These are phyloP conservation scores for Garra rufa DNA, from an alignment of 2,113 vertebrate genomes.

Conservation along the genomic window DNA sequence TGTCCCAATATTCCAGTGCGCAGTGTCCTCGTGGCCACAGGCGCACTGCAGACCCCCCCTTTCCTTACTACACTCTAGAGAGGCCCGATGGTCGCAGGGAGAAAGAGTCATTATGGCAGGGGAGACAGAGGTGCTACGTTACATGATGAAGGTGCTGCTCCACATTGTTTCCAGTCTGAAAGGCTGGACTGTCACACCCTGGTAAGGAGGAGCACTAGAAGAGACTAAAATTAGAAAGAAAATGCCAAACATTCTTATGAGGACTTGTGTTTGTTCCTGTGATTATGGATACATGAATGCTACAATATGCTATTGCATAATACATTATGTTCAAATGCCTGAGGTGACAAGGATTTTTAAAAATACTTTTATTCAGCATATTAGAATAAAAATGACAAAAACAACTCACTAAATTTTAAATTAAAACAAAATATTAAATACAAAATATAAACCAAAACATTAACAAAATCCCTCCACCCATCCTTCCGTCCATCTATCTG, in stretches of 20 bases:
- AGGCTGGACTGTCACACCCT: constrained; percentile 70
- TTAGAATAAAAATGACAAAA: no score
- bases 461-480: no score
- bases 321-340: background rate
- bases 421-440: no score
- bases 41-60: constrained; percentile 54
- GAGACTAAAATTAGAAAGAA: constrained; percentile 76
- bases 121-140: constrained; percentile 66
- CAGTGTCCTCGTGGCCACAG: constrained; percentile 64
- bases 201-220: constrained; percentile 70
- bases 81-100: constrained; percentile 61
- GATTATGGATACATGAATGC: constrained; percentile 33
- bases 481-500: no score
- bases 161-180: constrained; percentile 78
- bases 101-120: constrained; percentile 23
- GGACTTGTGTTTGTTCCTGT: constrained; percentile 47
- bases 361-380: no score
- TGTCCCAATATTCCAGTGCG: constrained; percentile 58
- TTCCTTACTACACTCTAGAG: constrained; percentile 67
- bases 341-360: background rate
- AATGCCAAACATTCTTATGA: constrained; percentile 75
- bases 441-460: no score
- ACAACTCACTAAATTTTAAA: no score
- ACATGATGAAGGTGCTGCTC: constrained; percentile 50
- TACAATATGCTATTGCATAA: constrained; percentile 34